phyloP scores from a whole-genome alignment of 2,113 vertebrate genomes.

The Tetraodon nigroviridis region DNA sequence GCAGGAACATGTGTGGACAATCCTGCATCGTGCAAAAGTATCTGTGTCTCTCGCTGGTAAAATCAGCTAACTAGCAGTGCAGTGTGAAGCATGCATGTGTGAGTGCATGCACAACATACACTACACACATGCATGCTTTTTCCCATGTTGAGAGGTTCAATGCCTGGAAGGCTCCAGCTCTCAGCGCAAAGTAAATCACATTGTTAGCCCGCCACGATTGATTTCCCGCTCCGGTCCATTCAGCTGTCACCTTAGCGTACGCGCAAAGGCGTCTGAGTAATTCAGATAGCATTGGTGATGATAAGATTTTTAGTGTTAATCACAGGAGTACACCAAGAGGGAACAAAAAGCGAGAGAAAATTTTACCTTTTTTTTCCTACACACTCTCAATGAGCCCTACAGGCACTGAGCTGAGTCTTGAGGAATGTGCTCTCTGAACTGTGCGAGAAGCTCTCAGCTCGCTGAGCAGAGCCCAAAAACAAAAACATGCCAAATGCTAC shows the following conservation, averaged over 20 bases:
- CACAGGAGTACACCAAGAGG: not conserved
- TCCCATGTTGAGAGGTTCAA: conserved; percentile 60
- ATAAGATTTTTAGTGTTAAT: conserved; percentile 43
- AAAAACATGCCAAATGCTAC: conserved; percentile 90
- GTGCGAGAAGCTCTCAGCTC: conserved; percentile 85
- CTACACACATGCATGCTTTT: conserved; percentile 3
- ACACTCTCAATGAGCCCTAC: conserved; percentile 88
- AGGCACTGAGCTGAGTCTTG: conserved; percentile 84
- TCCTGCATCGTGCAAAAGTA: conserved; percentile 48
- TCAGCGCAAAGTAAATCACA: conserved; percentile 66
- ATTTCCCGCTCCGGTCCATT: conserved; percentile 51
- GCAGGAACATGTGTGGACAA: conserved; percentile 54
- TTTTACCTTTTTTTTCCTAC: conserved; percentile 54
- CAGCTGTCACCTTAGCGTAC: conserved; percentile 38
- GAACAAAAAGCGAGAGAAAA: conserved; percentile 18
- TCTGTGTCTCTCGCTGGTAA: conserved; percentile 48
- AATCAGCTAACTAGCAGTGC: conserved; percentile 63
- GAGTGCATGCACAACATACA: conserved; percentile 53
- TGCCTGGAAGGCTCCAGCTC: conserved; percentile 63
- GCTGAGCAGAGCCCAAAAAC: conserved; percentile 87
- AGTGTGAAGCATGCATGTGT: conserved; percentile 47
- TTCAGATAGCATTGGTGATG: conserved; percentile 39
- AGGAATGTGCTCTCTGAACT: conserved; percentile 97
- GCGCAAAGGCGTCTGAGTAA: conserved; percentile 29
- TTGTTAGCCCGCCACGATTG: conserved; percentile 61